phyloP scores from a whole-genome alignment of 2,113 vertebrate genomes.

The Arizona elegans region DNA sequence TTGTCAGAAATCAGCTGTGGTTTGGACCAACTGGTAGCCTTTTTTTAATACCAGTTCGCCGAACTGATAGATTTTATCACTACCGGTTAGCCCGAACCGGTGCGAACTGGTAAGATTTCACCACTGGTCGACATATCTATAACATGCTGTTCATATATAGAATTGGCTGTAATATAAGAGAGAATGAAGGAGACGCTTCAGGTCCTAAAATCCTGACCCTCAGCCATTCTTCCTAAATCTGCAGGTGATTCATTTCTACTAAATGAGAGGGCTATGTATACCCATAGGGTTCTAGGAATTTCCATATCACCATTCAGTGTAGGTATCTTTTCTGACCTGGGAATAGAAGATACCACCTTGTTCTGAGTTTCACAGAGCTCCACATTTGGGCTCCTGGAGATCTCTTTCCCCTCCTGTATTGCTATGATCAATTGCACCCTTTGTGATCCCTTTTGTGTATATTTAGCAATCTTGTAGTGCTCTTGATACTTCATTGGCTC shows the following conservation, averaged over 20 bases:
- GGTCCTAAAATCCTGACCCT: neutral
- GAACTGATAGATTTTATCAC: too few species aligned
- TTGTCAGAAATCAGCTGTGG: too few species aligned
- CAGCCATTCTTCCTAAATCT: neutral
- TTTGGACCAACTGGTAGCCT: too few species aligned
- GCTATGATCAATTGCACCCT: neutral
- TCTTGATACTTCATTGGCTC: neutral
- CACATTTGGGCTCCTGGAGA: neutral
- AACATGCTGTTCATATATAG: neutral
- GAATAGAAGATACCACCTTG: neutral
- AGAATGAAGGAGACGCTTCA: neutral
- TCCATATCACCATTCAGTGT: neutral
- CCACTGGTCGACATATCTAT: too few species aligned
- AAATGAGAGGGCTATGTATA: neutral
- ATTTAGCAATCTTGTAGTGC: neutral
- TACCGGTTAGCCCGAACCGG: too few species aligned
- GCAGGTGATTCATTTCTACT: neutral
- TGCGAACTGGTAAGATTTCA: too few species aligned
- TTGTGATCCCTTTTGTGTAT: neutral
- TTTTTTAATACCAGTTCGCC: too few species aligned
- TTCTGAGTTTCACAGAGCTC: neutral
- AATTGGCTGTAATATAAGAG: neutral
- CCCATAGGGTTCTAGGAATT: neutral
- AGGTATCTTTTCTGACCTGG: neutral
- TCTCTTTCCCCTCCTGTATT: neutral